Base-by-base conservation (phyloP, 2,888 invertebrate species). In the Tachina fera region DNA sequence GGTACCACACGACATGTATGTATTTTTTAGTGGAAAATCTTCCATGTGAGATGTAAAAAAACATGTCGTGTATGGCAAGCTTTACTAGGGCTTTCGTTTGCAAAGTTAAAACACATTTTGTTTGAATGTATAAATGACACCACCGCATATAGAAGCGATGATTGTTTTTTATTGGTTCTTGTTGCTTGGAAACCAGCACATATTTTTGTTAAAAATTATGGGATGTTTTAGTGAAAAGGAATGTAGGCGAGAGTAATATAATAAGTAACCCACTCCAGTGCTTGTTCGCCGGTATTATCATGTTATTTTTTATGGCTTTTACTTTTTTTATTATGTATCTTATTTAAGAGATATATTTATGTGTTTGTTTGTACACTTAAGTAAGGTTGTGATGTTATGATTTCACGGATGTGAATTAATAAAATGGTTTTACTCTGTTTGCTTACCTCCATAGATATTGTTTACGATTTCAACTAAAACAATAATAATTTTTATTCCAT, bases 401-500 rank as follows among this genome's bases (percentile, higher is more conserved):
- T 47, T 76, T 45, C 47, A 43, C n/a, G 16, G 31, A 14, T 67
- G 67, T 68, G 58, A 49, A 68, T 47, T 58, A 58, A 67, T 67
- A 45, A 56, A 65, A 67, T 68, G 58, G 31, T 39, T 67, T 77
- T 41, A 13, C 14, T 60, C 60, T 49, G 10, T 67, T 60, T 68
- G 43, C 61, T 60, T 41, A 70, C 51, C 45, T 78, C 22, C 49
- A 51, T 58, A 77, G 68, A 68, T 60, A 41, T 41, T 58, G 63
- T 77, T 68, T 77, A 77, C 68, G 68, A 60, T 45, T 78, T 41
- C 5, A 61, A 51, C 77, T 61, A 70, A 61, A 70, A 77, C 68
- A 61, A 70, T 61, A 68, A 61, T 61, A 78, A 43, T 63, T 78
- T 70, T 74, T 78, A 83, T 70, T 74, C 70, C 74, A 74, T 68